A percentile compares a stretch with the other conserved stretches of the same genome.
phyloP scores from a whole-genome alignment of 2,797 vertebrate genomes.

The Geotrypetes seraphini region DNA sequence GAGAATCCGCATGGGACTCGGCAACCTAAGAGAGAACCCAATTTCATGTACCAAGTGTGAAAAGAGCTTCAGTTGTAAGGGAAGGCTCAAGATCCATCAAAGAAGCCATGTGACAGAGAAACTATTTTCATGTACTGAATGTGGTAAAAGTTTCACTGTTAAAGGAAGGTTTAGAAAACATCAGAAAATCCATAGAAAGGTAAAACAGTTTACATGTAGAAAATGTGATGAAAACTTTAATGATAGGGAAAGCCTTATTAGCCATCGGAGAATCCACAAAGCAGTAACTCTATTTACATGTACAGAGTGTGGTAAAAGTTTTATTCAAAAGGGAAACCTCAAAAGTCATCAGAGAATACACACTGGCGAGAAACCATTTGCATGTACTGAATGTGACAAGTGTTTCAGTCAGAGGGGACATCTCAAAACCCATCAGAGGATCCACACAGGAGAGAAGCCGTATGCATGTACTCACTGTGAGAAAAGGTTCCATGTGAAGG shows the following conservation, averaged over 20 bases:
- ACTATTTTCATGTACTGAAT: slow-evolving; percentile 24
- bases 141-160: slow-evolving; percentile 24
- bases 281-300: slow-evolving; percentile 30
- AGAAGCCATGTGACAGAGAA: too few relatives aligned
- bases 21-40: too few relatives aligned
- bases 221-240: slow-evolving; percentile 36
- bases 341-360: slow-evolving; percentile 33
- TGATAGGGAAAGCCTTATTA: slow-evolving; percentile 22
- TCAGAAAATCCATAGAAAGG: too few relatives aligned
- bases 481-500: slow-evolving; percentile 21
- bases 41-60: too few relatives aligned
- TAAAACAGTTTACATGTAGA: too few relatives aligned
- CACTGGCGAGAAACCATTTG: slow-evolving; percentile 26
- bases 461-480: slow-evolving; percentile 7
- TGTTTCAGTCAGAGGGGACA: slow-evolving; percentile 18
- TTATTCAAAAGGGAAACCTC: slow-evolving; percentile 31
- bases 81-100: too few relatives aligned
- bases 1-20: too few relatives aligned
- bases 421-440: slow-evolving; percentile 21
- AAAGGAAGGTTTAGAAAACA: too few relatives aligned
- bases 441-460: slow-evolving; percentile 21
- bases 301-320: slow-evolving; percentile 27
- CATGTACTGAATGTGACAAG: slow-evolving; percentile 22
- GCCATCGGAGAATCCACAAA: slow-evolving; percentile 34
- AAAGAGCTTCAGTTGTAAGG: too few relatives aligned